Conservation (phyloP, 2,888 invertebrate genomes). For the Uloborus plumipes region DNA sequence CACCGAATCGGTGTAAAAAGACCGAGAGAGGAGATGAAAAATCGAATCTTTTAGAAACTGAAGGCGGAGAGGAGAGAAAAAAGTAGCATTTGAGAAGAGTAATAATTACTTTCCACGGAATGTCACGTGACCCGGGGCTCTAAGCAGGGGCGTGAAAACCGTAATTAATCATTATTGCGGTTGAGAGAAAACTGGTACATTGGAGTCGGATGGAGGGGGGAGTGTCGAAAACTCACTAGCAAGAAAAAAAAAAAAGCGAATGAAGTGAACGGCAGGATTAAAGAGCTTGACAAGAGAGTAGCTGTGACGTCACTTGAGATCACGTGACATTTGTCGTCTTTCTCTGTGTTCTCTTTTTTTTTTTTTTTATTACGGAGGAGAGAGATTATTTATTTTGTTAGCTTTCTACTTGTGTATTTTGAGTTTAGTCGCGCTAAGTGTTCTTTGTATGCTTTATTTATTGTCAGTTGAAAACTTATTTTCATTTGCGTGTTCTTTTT, state of each 20-base stretch:
- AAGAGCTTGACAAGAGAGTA: constrained; percentile 55
- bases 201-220: not conserved
- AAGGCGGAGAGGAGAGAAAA: not conserved
- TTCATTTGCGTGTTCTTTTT: constrained; percentile 24
- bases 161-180: constrained; percentile 64
- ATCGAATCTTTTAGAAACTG: not conserved
- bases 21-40: too few relatives aligned
- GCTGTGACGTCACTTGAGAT: constrained; percentile 30
- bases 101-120: constrained; percentile 57
- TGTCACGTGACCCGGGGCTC: constrained; percentile 53
- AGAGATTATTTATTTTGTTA: not conserved
- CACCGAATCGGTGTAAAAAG: too few relatives aligned
- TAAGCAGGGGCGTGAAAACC: constrained; percentile 43
- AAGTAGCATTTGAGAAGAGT: constrained; percentile 20
- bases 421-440: constrained; percentile 19
- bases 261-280: constrained; percentile 51
- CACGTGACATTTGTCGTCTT: constrained; percentile 45
- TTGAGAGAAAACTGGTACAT: constrained; percentile 3
- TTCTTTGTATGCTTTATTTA: constrained; percentile 4
- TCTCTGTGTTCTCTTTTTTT: constrained; percentile 14
- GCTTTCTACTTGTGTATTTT: constrained; percentile 17
- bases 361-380: constrained; percentile 16
- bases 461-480: not conserved
- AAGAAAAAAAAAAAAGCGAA: constrained; percentile 24
- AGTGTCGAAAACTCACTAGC: constrained; percentile 7